Evolutionary conservation across 2,113 vertebrate genomes (phyloP).

Genomic region (Amphilophus citrinellus): DNA sequence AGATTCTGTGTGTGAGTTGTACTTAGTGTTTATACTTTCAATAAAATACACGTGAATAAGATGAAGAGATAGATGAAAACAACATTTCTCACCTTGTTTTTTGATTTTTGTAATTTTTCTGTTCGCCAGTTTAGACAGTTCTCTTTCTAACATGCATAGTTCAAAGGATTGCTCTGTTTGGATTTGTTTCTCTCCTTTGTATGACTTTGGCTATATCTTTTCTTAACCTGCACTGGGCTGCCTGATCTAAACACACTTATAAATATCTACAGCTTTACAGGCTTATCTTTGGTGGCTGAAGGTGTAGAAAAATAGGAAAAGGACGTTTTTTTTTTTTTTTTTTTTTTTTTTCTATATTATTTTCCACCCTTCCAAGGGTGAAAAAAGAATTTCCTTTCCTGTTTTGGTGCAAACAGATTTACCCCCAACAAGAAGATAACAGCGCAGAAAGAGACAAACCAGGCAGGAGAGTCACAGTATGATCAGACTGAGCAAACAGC

Average conservation of each 20-base stretch:
- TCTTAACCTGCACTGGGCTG: not conserved
- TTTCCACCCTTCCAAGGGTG: not conserved
- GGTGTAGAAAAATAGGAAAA: not conserved
- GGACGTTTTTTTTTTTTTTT: not conserved
- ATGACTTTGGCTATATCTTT: not conserved
- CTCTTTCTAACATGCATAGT: not conserved
- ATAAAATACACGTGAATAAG: conserved; percentile 29
- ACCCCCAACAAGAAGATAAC: conserved; percentile 35
- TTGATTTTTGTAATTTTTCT: not conserved
- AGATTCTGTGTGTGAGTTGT: not conserved
- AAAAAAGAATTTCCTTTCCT: conserved; percentile 34
- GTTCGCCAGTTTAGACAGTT: not conserved
- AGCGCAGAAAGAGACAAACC: not conserved
- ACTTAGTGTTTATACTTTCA: conserved; percentile 33
- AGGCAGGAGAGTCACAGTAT: conserved; percentile 1
- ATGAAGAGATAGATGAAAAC: conserved; percentile 9
- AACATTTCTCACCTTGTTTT: not conserved
- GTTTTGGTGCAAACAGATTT: conserved; percentile 78
- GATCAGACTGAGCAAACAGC: not conserved
- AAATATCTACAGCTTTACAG: not conserved
- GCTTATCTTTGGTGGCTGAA: not conserved
- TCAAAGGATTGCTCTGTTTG: not conserved
- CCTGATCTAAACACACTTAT: not conserved
- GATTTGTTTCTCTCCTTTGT: not conserved
- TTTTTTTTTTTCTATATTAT: not conserved